Base-by-base conservation (phyloP, 2,113 vertebrate genomes). In the Cichladusa arquata region DNA sequence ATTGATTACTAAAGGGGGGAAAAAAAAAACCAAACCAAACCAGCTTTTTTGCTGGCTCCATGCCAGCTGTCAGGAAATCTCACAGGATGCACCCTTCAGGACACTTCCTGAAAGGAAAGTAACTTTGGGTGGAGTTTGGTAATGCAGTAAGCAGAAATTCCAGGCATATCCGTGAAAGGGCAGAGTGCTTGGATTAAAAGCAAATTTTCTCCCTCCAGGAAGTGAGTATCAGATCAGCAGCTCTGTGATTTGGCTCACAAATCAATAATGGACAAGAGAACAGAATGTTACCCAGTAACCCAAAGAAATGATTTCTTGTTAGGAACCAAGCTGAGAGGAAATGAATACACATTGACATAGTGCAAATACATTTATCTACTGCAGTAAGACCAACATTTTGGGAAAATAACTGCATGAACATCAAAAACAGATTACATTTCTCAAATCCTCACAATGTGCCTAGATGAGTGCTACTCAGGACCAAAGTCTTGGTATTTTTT, bases 31-130 rank as follows among this genome's bases (percentile, higher is more conserved):
- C 45, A 54, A 54, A 31, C 33, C 44, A 33, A 31, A 31, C 19
- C 51, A 54, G 4, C 4, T 11, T 19, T 88, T 60, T 38, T n/a
- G 6, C 8, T 61, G 89, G 77, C 70, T 83, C 22, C 11, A 13
- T 64, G 72, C 40, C 57, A 81, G 6, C 3, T 65, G 36, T 48
- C 89, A 92, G 91, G 95, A 93, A 94, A 89, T 79, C 45, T 91
- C 61, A 92, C 83, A 93, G 96, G 89, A 95, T 72, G 33, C 94
- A 89, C 91, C 69, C 91, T 92, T 92, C n/a, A 70, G 40, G 53
- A 58, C 72, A 64, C 53, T 95, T 97, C 95, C 95, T 96, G 94
- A 96, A 79, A 95, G 95, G 93, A 97, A 97, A 87, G 61, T 71
- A 92, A 89, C 44, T 82, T 84, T 85, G 95, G 89, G 91, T 96